Conservation (phyloP, 2,797 vertebrate species). For the Melopsittacus undulatus region DNA sequence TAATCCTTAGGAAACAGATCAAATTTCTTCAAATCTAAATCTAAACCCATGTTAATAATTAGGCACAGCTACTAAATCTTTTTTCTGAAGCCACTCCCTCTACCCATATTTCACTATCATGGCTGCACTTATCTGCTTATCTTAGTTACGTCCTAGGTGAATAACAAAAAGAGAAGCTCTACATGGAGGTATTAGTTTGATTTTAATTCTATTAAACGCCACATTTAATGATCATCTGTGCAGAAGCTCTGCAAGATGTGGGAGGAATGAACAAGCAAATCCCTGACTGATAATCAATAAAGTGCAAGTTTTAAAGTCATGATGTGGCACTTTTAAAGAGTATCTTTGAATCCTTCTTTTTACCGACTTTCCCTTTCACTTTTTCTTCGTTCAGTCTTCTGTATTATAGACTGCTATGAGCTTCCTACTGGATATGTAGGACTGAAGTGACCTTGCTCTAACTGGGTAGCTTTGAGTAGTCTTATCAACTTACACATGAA, state of each 20-base stretch:
- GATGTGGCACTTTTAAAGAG: not conserved
- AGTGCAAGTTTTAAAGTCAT: not conserved
- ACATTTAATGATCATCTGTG: not conserved
- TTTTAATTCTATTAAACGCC: not conserved
- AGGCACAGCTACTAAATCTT: not conserved
- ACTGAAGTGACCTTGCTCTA: not conserved
- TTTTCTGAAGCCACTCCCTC: not conserved
- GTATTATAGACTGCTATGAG: rapidly evolving
- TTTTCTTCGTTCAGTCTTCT: not conserved
- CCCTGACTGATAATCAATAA: not conserved
- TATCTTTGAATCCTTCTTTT: not conserved
- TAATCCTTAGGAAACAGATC: not conserved
- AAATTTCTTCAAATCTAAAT: not conserved
- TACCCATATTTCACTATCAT: not conserved
- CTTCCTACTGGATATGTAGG: not conserved
- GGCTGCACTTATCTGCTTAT: not conserved
- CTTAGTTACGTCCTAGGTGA: not conserved
- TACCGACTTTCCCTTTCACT: not conserved
- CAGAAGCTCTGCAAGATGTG: not conserved
- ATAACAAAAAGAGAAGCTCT: not conserved
- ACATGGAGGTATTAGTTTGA: not conserved
- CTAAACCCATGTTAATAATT: not conserved
- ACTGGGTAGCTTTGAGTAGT: not conserved
- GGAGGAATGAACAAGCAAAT: not conserved
- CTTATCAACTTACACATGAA: not conserved